phyloP scores from a whole-genome alignment of 2,113 vertebrate species.

The Xiphophorus couchianus region DNA sequence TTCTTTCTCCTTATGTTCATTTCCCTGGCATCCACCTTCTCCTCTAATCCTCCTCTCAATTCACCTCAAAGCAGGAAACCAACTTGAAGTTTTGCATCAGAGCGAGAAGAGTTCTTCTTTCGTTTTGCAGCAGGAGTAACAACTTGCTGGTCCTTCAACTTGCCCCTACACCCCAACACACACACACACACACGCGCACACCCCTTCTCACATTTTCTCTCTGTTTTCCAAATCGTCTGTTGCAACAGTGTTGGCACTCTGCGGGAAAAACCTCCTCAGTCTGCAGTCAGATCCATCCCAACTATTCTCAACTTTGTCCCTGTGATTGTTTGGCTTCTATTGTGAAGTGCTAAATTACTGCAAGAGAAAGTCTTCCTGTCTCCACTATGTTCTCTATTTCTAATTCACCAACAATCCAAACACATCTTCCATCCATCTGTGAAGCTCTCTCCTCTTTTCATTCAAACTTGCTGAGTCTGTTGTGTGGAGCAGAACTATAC shows the following conservation, averaged over 20 bases:
- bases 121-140: slow-evolving; percentile 28
- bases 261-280: slow-evolving; percentile 22
- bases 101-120: slow-evolving; percentile 36
- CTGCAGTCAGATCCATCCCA: slow-evolving; percentile 11
- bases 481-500: slow-evolving; percentile 16
- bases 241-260: slow-evolving; percentile 32
- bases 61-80: slow-evolving; percentile 31
- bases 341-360: slow-evolving; percentile 20
- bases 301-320: slow-evolving; percentile 17
- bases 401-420: slow-evolving; percentile 16
- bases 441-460: slow-evolving; percentile 11
- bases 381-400: slow-evolving; percentile 5
- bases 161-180: background rate
- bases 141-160: slow-evolving; percentile 50
- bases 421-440: slow-evolving; percentile 36
- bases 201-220: background rate
- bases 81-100: slow-evolving; percentile 44
- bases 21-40: slow-evolving; percentile 9
- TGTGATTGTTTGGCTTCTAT: slow-evolving; percentile 25
- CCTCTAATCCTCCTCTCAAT: slow-evolving; percentile 39
- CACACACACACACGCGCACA: too few relatives aligned
- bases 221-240: slow-evolving; percentile 48
- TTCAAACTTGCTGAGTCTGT: slow-evolving; percentile 14
- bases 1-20: background rate
- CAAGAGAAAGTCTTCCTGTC: slow-evolving; percentile 11